A percentile compares a stretch with the other conserved stretches of the same genome.
phyloP scores from a whole-genome alignment of 2,888 invertebrate species.

The Cloeon dipterum region DNA sequence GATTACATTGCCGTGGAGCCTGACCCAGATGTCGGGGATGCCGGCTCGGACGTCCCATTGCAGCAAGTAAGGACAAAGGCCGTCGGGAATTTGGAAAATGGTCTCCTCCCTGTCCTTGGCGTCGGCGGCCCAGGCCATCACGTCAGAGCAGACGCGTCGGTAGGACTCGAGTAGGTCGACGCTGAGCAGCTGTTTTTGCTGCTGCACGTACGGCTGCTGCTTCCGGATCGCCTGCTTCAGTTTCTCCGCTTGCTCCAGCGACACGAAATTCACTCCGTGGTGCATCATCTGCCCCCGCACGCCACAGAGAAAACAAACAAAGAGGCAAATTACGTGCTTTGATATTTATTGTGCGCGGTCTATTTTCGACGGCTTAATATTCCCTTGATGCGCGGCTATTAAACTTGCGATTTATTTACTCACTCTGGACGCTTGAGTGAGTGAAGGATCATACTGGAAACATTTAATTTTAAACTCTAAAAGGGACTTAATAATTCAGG shows the following conservation, averaged over 20 bases:
- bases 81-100: conserved; percentile 20
- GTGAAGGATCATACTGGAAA: too few relatives aligned
- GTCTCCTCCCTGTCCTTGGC: conserved; percentile 15
- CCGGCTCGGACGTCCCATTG: conserved; percentile 30
- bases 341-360: background rate
- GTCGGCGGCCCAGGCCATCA: conserved; percentile 17
- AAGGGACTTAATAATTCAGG: too few relatives aligned
- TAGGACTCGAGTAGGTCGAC: conserved; percentile 12
- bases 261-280: conserved; percentile 42
- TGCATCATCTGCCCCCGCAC: conserved; percentile 42
- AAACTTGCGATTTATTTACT: too few relatives aligned
- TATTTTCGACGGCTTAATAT: background rate
- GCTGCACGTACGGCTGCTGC: conserved; percentile 42
- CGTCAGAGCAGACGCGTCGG: conserved; percentile 14
- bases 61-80: conserved; percentile 24
- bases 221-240: conserved; percentile 33
- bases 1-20: too few relatives aligned
- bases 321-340: conserved; percentile 1
- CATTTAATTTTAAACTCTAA: too few relatives aligned
- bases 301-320: conserved; percentile 6
- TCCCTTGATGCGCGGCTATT: too few relatives aligned
- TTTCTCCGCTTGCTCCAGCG: conserved; percentile 16
- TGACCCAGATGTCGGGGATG: conserved; percentile 25
- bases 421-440: too few relatives aligned
- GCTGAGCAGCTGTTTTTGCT: conserved; percentile 11